phyloP scores from a whole-genome alignment of 2,113 vertebrate genomes.

The Platycercus adscitus region DNA sequence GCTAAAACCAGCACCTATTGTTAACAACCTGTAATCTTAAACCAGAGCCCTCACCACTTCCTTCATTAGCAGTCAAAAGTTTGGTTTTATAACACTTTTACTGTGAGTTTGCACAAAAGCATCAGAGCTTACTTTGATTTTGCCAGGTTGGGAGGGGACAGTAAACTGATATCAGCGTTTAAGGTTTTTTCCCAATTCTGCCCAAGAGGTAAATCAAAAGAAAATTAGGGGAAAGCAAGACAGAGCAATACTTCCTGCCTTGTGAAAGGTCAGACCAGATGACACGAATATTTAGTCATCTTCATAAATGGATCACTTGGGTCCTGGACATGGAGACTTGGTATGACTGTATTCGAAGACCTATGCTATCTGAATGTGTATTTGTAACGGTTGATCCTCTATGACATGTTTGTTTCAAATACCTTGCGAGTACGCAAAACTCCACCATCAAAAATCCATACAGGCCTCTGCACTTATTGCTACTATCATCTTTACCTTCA shows the following conservation, averaged over 20 bases:
- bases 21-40: background rate
- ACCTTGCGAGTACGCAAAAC: background rate
- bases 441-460: background rate
- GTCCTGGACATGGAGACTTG: background rate
- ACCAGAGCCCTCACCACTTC: background rate
- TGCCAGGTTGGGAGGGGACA: background rate
- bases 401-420: background rate
- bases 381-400: background rate
- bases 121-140: background rate
- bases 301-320: background rate
- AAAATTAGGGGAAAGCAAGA: background rate
- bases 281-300: background rate
- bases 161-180: background rate
- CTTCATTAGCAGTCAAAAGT: background rate
- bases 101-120: background rate
- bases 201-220: background rate
- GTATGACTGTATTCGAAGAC: background rate
- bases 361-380: background rate
- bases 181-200: background rate
- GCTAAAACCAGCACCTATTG: background rate
- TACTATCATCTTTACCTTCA: background rate
- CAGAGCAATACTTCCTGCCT: background rate
- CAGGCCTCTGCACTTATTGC: background rate
- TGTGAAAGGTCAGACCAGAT: background rate
- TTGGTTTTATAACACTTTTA: background rate